Evolutionary conservation across 2,888 invertebrate genomes (phyloP).

Genomic region (Pyrrhia umbra): DNA sequence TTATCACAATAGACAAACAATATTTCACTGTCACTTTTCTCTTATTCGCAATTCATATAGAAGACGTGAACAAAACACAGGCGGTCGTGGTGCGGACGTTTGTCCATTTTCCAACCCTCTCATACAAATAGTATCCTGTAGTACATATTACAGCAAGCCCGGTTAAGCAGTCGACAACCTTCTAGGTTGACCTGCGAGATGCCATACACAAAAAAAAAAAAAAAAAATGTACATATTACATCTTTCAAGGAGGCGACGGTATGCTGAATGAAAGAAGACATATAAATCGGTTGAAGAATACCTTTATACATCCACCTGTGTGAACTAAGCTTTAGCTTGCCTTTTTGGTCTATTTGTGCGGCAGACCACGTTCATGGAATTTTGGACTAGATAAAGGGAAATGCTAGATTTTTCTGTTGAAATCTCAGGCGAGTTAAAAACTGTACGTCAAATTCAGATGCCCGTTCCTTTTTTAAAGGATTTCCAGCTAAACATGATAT

Average conservation of each 20-base stretch:
- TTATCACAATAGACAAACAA: neutral
- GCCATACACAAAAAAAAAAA: no score
- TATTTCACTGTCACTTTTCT: constrained; percentile 5
- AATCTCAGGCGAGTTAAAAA: neutral
- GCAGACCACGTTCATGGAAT: neutral
- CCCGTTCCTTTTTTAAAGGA: no score
- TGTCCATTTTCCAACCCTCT: constrained; percentile 23
- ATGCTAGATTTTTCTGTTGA: neutral
- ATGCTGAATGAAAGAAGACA: constrained; percentile 15
- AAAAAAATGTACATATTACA: constrained; percentile 5
- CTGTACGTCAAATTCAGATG: neutral
- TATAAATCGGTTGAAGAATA: constrained; percentile 6
- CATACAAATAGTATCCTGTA: constrained; percentile 6
- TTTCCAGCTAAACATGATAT: neutral
- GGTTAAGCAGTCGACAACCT: no score
- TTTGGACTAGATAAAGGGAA: neutral
- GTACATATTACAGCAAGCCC: no score
- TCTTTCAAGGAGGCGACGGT: neutral
- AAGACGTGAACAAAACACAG: constrained; percentile 12
- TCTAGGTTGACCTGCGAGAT: no score
- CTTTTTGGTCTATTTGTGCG: neutral
- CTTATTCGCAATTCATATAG: constrained; percentile 12
- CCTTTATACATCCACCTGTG: neutral
- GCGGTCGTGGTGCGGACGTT: neutral
- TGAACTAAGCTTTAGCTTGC: neutral